Percentiles rank a stretch among this genome's conserved stretches.
Conservation (phyloP, 1,140 invertebrate genomes). For the Halictus rubicundus region DNA sequence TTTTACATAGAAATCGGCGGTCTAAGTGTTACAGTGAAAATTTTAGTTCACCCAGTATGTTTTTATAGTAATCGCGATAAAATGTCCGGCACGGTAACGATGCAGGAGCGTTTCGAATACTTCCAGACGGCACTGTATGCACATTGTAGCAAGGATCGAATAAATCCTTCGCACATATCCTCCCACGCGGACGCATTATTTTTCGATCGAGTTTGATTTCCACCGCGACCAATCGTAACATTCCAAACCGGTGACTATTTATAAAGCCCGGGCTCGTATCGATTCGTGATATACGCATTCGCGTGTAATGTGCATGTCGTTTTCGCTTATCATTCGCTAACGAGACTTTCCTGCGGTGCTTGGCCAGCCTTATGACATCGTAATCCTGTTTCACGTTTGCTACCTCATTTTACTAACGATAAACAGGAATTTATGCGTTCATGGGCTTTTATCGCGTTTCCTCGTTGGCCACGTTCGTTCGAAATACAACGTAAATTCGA, state of each 20-base stretch:
- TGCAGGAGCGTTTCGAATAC: too few species aligned
- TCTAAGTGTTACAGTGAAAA: too few species aligned
- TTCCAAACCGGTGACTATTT: background rate
- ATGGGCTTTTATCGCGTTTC: background rate
- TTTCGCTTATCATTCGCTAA: conserved; percentile 16
- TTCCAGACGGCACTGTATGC: too few species aligned
- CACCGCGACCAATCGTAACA: conserved; percentile 6
- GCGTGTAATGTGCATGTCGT: background rate
- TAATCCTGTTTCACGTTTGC: conserved; percentile 12
- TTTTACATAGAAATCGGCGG: too few species aligned
- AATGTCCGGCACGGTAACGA: too few species aligned
- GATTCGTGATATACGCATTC: background rate
- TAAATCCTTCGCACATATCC: background rate
- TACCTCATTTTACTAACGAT: conserved; percentile 8
- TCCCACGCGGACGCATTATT: conserved; percentile 4
- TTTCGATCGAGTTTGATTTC: conserved; percentile 5
- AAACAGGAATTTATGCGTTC: conserved; percentile 1
- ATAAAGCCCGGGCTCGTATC: conserved; percentile 2
- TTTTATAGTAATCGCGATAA: too few species aligned
- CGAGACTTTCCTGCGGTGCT: background rate
- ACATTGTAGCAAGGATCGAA: background rate
- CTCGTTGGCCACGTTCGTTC: background rate
- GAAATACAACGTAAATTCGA: background rate
- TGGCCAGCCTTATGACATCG: background rate
- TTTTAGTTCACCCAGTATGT: too few species aligned